Base-by-base conservation (phyloP, 2,888 invertebrate species). In the Troilus luridus region DNA sequence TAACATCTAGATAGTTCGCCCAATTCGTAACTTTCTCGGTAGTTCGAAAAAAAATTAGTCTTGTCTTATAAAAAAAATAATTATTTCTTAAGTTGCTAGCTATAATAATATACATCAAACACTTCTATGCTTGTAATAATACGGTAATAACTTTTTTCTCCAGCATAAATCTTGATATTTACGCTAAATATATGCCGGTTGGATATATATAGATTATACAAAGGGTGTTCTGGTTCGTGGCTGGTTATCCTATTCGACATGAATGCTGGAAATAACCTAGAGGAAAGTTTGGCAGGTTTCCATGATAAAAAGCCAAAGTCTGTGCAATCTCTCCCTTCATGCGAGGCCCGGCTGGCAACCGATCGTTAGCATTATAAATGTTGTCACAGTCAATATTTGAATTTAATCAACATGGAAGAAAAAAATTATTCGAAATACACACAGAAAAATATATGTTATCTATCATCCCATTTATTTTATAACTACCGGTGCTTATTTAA, bases 331-430 rank as follows among this genome's bases (percentile, higher is more conserved):
- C 67, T 14, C 24, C 14, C 24, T n/a, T 67, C 67, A 67, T 67
- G 67, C 67, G 67, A 67, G 67, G 67, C 12, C 67, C 24, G 5
- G 24, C 24, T 67, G 67, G 24, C 67, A 67, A 67, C 24, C 12
- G 14, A 67, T 67, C 67, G 67, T 64, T 64, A n/a, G 64, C 64
- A n/a, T 67, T 67, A 67, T 67, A 67, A 67, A 67, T 67, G 67
- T 67, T 67, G 11, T 27, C 19, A 24, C 24, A 67, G 9, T 67
- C 67, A 27, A 12, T 24, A 67, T 67, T 67, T 11, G 24, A 67
- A n/a, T 67, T 7, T n/a, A 64, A n/a, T 19, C 19, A 7, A 8
- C 12, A 58, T 62, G 8, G 3, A 21, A 21, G 21, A 21, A 21
- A 21, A 21, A 7, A 21, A 21, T 0, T 21, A 62, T 21, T 62